Conservation (phyloP, 2,113 vertebrate genomes). For the Eulacestoma nigropectus region DNA sequence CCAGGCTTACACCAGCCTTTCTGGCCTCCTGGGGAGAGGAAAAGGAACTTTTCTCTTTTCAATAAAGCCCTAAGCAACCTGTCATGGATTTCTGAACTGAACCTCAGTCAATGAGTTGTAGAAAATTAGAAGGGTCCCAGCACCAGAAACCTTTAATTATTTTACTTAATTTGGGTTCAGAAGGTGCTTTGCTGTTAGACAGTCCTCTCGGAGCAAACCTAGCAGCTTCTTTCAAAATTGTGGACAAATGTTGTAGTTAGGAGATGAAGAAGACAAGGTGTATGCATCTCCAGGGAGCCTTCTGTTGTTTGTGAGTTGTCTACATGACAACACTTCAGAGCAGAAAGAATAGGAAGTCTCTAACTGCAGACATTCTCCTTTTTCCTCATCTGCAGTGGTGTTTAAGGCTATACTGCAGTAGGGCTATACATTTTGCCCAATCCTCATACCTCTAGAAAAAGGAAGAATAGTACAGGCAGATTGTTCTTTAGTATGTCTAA, state of each 20-base stretch:
- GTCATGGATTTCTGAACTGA: neutral
- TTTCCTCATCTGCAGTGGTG: neutral
- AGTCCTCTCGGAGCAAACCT: neutral
- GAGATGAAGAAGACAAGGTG: neutral
- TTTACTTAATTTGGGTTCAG: neutral
- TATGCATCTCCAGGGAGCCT: neutral
- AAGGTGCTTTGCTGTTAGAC: neutral
- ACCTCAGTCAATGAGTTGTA: neutral
- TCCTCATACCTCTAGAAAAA: neutral
- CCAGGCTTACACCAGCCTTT: neutral
- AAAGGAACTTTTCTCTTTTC: neutral
- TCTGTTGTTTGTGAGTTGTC: neutral
- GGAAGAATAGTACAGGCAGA: neutral
- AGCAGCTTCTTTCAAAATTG: neutral
- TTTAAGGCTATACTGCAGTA: neutral
- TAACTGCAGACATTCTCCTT: neutral
- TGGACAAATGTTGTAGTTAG: neutral
- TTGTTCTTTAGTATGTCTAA: neutral
- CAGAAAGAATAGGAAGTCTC: neutral
- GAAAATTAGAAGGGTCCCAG: neutral
- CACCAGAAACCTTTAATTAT: neutral
- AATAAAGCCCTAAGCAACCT: neutral
- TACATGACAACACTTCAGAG: neutral
- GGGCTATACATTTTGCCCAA: fast-evolving
- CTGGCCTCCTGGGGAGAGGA: neutral